Conservation (phyloP, 2,888 invertebrate species). For the Odontocerum albicorne region DNA sequence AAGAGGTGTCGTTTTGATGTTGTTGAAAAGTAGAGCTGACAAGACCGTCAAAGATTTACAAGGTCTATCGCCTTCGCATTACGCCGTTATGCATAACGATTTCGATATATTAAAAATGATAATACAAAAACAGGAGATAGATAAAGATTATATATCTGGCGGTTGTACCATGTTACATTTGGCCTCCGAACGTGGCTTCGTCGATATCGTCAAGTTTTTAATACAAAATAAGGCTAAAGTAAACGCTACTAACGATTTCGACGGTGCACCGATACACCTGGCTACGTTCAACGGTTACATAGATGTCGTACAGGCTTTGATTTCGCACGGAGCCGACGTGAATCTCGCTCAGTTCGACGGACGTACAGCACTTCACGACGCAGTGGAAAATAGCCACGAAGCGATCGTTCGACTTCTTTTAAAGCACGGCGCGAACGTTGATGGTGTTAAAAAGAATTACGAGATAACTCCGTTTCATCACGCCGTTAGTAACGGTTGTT, state of each 20-base stretch:
- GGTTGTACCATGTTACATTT: neutral
- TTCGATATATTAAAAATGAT: neutral
- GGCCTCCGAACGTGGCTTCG: neutral
- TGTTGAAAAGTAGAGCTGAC: neutral
- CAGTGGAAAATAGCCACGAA: neutral
- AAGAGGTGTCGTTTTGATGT: neutral
- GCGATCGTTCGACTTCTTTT: neutral
- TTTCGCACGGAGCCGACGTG: neutral
- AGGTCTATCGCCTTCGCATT: neutral
- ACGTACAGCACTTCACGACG: neutral
- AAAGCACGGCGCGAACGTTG: neutral
- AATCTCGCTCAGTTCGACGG: neutral
- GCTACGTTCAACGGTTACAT: neutral
- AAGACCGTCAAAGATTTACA: neutral
- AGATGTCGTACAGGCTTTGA: neutral
- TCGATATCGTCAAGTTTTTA: neutral
- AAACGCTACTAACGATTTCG: neutral
- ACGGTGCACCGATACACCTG: neutral
- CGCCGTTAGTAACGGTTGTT: neutral
- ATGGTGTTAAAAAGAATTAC: neutral
- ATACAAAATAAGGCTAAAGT: neutral
- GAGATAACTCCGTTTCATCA: neutral
- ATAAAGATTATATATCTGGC: neutral
- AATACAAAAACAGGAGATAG: neutral
- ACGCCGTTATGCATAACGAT: neutral